Conservation (phyloP, 2,888 invertebrate genomes). For the Iphiclides podalirius region DNA sequence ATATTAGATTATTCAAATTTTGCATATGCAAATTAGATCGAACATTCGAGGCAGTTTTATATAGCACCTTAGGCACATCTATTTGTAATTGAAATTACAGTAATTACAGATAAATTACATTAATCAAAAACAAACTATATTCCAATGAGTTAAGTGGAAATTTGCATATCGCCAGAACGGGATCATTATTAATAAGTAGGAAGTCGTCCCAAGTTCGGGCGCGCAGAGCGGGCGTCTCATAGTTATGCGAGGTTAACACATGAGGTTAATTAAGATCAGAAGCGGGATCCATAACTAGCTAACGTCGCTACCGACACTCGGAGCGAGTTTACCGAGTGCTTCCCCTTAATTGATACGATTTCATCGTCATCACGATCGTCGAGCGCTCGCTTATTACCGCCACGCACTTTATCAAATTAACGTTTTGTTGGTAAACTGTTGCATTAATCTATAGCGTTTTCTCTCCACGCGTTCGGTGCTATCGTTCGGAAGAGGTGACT, state of each 20-base stretch:
- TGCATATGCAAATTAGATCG: no score
- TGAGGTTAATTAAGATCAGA: constrained; percentile 77
- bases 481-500: no score
- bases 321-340: constrained; percentile 55
- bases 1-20: no score
- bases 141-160: constrained; percentile 56
- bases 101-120: no score
- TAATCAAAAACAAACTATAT: no score
- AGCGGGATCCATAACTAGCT: constrained; percentile 66
- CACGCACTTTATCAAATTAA: constrained; percentile 48
- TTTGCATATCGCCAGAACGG: constrained; percentile 60
- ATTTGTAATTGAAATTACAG: no score
- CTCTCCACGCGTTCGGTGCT: background rate
- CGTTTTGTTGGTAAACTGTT: constrained; percentile 23
- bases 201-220: constrained; percentile 48
- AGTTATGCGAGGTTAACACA: constrained; percentile 71
- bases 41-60: no score
- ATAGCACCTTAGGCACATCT: no score
- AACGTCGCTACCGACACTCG: constrained; percentile 54
- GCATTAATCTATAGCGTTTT: constrained; percentile 16
- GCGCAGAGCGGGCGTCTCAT: constrained; percentile 50
- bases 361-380: constrained; percentile 58
- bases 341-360: constrained; percentile 74
- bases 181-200: constrained; percentile 57
- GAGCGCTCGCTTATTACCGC: constrained; percentile 46